Base-by-base conservation (phyloP, 2,888 invertebrate species). In the Caenorhabditis sp. region DNA sequence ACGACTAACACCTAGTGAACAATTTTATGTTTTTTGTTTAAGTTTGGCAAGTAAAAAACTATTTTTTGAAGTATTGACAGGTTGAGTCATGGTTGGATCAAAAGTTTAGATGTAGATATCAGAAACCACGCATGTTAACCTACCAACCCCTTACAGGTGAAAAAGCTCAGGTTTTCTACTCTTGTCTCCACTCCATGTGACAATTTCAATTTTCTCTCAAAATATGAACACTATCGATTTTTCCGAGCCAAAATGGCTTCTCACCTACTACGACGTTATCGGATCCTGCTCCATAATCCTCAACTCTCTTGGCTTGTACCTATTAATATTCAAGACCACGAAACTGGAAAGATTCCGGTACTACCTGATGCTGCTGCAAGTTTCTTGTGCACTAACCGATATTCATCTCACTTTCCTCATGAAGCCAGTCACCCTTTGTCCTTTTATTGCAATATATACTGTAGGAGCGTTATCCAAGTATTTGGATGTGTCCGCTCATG, bases 321-420 rank as follows among this genome's bases (percentile, higher is more conserved):
- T 49, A 49, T 22, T 49, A 10, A 19, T 5, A 8, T 49, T 49
- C 14, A 19, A 49, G 19, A 49, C 49, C 5, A 7, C 5, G 10
- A 49, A 19, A 49, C 10, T 49, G n/a, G 49, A 19, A 4, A 49
- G 19, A 5, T 49, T 49, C 10, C n/a, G 49, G 19, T 49, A 19
- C 19, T 49, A 19, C 10, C 19, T 49, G 49, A 49, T 3, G 4
- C 5, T 19, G 19, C 19, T 49, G 10, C 19, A 49, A 19, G 19
- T 49, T 49, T 49, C 10, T 6, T 49, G 49, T 49, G 49, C 49
- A 49, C 49, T 49, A 22, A 49, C 49, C 5, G 49, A 49, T 22
- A 5, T 49, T 19, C 49, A 49, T 14, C 0, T 49, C 10, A 49
- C 49, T 5, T 4, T 49, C 5, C 4, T 49, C 2, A 49, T 49